Percentiles rank a stretch among this genome's conserved stretches.
Conservation (phyloP, 2,113 vertebrate species). For the Bagarius yarrelli region DNA sequence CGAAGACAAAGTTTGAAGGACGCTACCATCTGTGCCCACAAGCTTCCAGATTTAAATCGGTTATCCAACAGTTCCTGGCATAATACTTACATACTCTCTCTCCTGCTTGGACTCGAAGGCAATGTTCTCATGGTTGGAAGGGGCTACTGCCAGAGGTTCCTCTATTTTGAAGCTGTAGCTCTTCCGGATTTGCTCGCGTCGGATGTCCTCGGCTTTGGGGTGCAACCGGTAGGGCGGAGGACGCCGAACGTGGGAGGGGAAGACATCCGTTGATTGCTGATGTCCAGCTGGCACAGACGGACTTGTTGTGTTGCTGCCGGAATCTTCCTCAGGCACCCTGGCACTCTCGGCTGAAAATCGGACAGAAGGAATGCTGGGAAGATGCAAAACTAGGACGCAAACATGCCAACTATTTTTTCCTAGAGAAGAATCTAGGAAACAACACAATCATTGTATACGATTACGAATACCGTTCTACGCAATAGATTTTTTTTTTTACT, state of each 20-base stretch:
- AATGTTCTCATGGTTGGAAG: slow-evolving; percentile 84
- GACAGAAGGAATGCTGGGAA: slow-evolving; percentile 26
- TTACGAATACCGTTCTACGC: background rate
- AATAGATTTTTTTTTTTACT: background rate
- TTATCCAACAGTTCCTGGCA: slow-evolving; percentile 10
- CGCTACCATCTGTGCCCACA: background rate
- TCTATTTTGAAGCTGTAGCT: slow-evolving; percentile 83
- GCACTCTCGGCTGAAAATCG: slow-evolving; percentile 66
- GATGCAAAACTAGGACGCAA: background rate
- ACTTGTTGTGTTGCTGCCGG: slow-evolving; percentile 59
- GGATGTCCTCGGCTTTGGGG: slow-evolving; percentile 79
- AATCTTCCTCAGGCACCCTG: slow-evolving; percentile 77
- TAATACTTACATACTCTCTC: slow-evolving; percentile 85
- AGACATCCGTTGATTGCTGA: slow-evolving; percentile 64
- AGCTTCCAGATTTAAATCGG: slow-evolving; percentile 14
- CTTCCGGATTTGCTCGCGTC: slow-evolving; percentile 79
- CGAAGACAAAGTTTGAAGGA: slow-evolving; percentile 9
- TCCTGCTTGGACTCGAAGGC: slow-evolving; percentile 86
- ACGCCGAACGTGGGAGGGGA: slow-evolving; percentile 48
- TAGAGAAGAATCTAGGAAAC: slow-evolving; percentile 8
- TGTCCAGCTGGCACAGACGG: slow-evolving; percentile 61
- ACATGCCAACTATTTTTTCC: background rate
- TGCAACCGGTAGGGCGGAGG: slow-evolving; percentile 60
- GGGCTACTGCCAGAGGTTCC: slow-evolving; percentile 72
- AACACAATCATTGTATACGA: slow-evolving; percentile 26